Evolutionary conservation across 2,113 vertebrate species (phyloP), one percentile per base, ranked within the genome.

Genomic region (Himantopus leucocephalus): DNA sequence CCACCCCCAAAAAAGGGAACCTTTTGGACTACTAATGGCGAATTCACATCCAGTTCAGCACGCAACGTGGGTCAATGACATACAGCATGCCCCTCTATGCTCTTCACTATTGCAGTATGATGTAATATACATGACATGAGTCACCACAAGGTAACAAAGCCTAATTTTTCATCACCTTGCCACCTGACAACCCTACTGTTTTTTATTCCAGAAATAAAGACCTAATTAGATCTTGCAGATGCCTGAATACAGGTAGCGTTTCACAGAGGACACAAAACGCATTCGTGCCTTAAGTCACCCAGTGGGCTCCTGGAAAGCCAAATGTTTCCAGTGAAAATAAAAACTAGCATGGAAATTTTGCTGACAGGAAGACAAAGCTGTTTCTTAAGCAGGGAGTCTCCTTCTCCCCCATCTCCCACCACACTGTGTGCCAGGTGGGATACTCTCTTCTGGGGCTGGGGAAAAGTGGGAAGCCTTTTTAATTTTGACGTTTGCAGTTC

Each of bases 91-190:
- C 27, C 11, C 67, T 83, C 50, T 7, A 2, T 0, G 6, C 75
- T 50, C 32, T 45, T 76, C 34, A 34, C 73, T 60, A 6, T 2
- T 55, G 41, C 10, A 7, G 26, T 30, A n/a, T 12, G 58, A 45
- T 4, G 2, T 26, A 64, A 59, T 22, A 18, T 0, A 0, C 24
- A 5, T 11, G 67, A 60, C 48, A 22, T 18, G 27, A 93, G 67
- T 70, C 80, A 85, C 62, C 76, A 79, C 37, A 55, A 79, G 32
- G 34, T 34, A 73, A 27, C 27, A 67, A 76, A 84, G 47, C 23
- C 19, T 11, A 10, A 9, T 41, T 85, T 63, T 34, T 62, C 77
- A 75, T 55, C 64, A 67, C 32, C 43, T 48, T 80, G 82, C 20
- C 66, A 73, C 27, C 58, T 29, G 27, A 56, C 23, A 78, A 37